phyloP scores from a whole-genome alignment of 2,113 vertebrate species.

The Mormyrus lacerda region DNA sequence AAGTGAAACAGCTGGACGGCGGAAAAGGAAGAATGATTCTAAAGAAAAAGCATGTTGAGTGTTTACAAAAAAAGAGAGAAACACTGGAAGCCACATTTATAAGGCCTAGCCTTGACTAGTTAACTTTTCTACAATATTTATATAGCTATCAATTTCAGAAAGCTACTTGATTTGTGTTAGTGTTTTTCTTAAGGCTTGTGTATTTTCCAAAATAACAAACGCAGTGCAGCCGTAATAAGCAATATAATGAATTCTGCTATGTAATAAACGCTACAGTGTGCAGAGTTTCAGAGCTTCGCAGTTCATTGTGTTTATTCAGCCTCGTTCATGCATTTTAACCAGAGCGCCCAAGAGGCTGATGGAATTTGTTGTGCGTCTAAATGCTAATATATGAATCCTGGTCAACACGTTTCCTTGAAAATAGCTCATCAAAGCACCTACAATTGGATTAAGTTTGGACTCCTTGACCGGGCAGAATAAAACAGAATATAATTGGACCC shows the following conservation, averaged over 20 bases:
- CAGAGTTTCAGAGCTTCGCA: not conserved
- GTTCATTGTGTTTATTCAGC: constrained; percentile 3
- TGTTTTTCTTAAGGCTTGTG: not conserved
- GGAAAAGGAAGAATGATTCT: not conserved
- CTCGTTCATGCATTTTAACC: not conserved
- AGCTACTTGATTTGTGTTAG: not conserved
- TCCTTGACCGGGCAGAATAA: not conserved
- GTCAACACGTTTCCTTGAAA: not conserved
- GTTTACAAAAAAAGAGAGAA: not conserved
- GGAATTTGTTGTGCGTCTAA: not conserved
- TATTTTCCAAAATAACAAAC: not conserved
- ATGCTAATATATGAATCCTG: constrained; percentile 10
- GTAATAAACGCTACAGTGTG: not conserved
- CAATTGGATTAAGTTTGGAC: constrained; percentile 6
- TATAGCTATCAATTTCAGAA: not conserved
- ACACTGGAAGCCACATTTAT: not conserved
- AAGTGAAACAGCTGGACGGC: not conserved
- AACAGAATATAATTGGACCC: constrained; percentile 3
- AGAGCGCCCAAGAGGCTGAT: constrained; percentile 8
- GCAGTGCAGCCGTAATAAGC: not conserved
- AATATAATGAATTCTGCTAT: not conserved
- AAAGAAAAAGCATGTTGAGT: not conserved
- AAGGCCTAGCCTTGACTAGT: not conserved
- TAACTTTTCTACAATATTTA: not conserved
- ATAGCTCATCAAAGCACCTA: not conserved